Base-by-base conservation (phyloP, 2,888 invertebrate species). In the Yponomeuta evonymella region DNA sequence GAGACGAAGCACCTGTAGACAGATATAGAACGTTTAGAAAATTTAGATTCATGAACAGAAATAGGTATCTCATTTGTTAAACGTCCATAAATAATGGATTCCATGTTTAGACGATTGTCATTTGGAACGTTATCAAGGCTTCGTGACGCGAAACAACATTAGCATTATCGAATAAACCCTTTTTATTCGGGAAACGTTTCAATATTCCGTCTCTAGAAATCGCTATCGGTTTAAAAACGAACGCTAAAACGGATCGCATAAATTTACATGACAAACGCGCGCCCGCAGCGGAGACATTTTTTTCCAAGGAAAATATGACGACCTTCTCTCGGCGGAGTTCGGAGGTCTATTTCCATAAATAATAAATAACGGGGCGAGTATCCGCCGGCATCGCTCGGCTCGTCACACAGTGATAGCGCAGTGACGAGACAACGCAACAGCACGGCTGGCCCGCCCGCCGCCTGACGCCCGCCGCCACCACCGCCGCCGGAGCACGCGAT, bases 271-370 rank as follows among this genome's bases (percentile, higher is more conserved):
- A 90, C 83, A 90, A 90, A 87, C 88, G 70, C 58, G 43, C 82
- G 83, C 84, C 81, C 75, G 74, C 78, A 81, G 43, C 82, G 83
- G 87, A 86, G 85, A 86, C 88, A 87, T 88, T 86, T 88, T 90
- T 89, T 79, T 88, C 89, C 85, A 89, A 89, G 88, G 87, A 89
- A 90, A 90, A 90, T 90, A 90, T 88, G 90, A 88, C 89, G 87
- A 87, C 87, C 88, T 88, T 85, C 85, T 84, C 82, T 75, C 87
- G 84, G 81, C 82, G 86, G 88, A 87, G 88, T 86, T 86, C 81
- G 83, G 88, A 87, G 86, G 85, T 88, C 87, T 88, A 90, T 90
- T 89, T 90, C 90, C 90, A 90, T 90, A 90, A 90, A 90, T 90
- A 90, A 90, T 89, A 89, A 90, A 90, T 90, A 90, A 89, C 87